Conservation (phyloP, 2,797 vertebrate genomes). For the Ctenochaetus hawaiiensis region DNA sequence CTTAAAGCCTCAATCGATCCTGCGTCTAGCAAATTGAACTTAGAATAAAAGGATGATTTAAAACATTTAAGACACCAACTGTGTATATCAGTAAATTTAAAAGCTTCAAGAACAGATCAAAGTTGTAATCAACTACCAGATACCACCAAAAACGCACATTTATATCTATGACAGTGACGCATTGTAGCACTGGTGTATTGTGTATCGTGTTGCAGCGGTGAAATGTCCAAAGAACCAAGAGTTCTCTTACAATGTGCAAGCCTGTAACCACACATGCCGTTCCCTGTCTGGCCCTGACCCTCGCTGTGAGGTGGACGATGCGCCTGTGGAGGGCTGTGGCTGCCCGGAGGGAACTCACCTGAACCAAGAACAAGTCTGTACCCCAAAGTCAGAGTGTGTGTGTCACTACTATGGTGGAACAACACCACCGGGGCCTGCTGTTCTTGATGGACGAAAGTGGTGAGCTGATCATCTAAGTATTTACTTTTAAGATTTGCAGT, state of each 20-base stretch:
- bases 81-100: not conserved
- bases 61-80: not conserved
- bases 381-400: constrained; percentile 62
- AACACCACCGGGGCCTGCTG: constrained; percentile 46
- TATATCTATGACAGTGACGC: too few species aligned
- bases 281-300: constrained; percentile 74
- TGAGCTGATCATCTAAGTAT: constrained; percentile 48
- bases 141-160: too few species aligned
- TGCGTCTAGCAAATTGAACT: not conserved
- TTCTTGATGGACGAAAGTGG: constrained; percentile 75
- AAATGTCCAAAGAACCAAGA: constrained; percentile 72
- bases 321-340: constrained; percentile 81
- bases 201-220: constrained; percentile 59
- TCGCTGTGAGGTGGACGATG: constrained; percentile 61
- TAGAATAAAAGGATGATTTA: not conserved
- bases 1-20: not conserved
- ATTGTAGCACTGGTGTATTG: too few species aligned
- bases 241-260: constrained; percentile 71
- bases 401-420: constrained; percentile 65
- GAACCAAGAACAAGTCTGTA: constrained; percentile 63
- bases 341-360: constrained; percentile 78
- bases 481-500: not conserved
- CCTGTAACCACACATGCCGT: constrained; percentile 81
- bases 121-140: too few species aligned
- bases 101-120: too few species aligned